These are phyloP conservation scores for Ostrea edulis DNA, from an alignment of 1,140 invertebrate genomes.

Conservation along the genomic window DNA sequence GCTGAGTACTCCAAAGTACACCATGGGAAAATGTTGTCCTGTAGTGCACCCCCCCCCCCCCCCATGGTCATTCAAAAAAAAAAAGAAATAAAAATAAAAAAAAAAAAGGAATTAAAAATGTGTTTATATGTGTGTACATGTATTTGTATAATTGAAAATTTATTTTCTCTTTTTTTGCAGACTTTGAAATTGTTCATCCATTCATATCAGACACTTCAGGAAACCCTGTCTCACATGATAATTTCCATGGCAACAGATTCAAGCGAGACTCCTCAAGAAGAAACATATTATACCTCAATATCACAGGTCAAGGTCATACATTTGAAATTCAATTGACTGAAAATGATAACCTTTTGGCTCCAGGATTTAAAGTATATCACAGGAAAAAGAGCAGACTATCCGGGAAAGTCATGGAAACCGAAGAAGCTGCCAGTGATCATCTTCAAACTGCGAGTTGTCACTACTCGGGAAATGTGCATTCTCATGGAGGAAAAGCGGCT, in stretches of 20 bases:
- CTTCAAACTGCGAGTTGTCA: constrained; percentile 52
- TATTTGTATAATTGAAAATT: neutral
- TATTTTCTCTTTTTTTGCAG: constrained; percentile 57
- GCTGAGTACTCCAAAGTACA: too few relatives aligned
- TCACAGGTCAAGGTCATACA: constrained; percentile 57
- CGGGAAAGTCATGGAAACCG: neutral
- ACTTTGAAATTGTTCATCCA: constrained; percentile 60
- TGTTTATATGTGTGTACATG: neutral
- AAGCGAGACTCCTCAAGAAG: constrained; percentile 29
- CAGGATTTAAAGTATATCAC: constrained; percentile 66
- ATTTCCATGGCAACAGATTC: constrained; percentile 45
- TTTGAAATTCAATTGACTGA: constrained; percentile 64
- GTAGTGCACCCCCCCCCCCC: too few relatives aligned
- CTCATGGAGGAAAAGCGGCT: constrained; percentile 55
- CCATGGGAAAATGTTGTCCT: too few relatives aligned
- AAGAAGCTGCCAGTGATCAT: constrained; percentile 35
- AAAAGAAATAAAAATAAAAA: neutral
- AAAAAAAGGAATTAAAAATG: neutral
- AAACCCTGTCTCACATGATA: constrained; percentile 52
- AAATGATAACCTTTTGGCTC: constrained; percentile 64
- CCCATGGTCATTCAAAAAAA: too few relatives aligned
- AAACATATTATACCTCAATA: constrained; percentile 55
- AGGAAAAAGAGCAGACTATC: constrained; percentile 42
- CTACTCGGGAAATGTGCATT: constrained; percentile 52
- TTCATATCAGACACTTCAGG: constrained; percentile 49